Conservation (phyloP, 1,140 invertebrate species). For the Penaeus japonicus region DNA sequence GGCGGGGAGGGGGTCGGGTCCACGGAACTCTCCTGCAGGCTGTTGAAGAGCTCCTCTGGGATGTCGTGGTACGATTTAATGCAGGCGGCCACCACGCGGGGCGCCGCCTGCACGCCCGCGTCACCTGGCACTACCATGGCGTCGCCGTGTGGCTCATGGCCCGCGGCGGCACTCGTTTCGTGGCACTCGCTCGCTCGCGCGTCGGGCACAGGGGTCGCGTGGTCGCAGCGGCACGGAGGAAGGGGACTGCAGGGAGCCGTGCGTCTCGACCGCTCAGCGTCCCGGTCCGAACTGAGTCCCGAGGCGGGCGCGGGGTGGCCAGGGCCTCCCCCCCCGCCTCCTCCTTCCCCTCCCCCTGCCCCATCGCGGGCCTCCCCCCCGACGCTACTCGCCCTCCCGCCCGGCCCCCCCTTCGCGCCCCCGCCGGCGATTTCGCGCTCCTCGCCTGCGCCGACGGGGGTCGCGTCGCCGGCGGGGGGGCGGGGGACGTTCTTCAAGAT, state of each 20-base stretch:
- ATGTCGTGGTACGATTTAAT: constrained; percentile 27
- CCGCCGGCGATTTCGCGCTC: background rate
- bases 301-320: no score
- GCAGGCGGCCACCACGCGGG: background rate
- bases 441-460: background rate
- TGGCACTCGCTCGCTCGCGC: background rate
- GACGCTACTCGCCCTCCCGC: background rate
- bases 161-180: background rate
- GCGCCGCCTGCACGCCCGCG: constrained; percentile 10
- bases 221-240: background rate
- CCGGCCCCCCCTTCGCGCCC: background rate
- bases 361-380: background rate
- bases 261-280: constrained; percentile 11
- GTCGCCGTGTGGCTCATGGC: background rate
- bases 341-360: background rate
- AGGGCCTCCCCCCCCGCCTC: background rate
- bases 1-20: constrained; percentile 25
- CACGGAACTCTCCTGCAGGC: constrained; percentile 41
- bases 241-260: background rate
- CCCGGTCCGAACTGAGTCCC: constrained; percentile 11
- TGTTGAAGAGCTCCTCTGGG: constrained; percentile 23
- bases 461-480: background rate
- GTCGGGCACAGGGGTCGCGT: background rate
- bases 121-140: constrained; percentile 21
- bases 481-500: background rate